Conservation (phyloP, 2,113 vertebrate genomes). For the Acanthisitta chloris region DNA sequence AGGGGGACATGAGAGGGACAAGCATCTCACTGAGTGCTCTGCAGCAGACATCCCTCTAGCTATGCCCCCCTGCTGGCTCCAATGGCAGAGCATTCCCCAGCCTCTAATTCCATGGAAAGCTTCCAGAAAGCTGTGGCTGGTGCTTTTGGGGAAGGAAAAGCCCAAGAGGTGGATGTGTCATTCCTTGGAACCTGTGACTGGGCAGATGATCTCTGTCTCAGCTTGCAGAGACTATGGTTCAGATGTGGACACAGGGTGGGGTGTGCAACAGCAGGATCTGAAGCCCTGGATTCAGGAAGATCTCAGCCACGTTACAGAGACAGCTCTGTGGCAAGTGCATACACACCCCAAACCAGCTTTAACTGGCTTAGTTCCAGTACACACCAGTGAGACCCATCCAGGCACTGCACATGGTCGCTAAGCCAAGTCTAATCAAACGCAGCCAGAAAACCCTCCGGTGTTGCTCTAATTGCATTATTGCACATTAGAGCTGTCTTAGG, state of each 20-base stretch:
- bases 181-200: not conserved
- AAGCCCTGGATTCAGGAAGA: not conserved
- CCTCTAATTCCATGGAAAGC: not conserved
- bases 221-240: not conserved
- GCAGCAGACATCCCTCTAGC: accelerated
- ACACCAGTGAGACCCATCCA: not conserved
- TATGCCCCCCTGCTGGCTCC: not conserved
- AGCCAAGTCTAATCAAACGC: not conserved
- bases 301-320: not conserved
- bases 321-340: not conserved
- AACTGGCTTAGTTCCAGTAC: not conserved
- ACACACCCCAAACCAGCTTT: not conserved
- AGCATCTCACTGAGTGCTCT: not conserved
- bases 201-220: not conserved
- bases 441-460: constrained; percentile 25
- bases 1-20: not conserved
- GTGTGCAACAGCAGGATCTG: not conserved
- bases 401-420: accelerated
- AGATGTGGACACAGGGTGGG: not conserved
- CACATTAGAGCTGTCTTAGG: constrained; percentile 6
- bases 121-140: not conserved
- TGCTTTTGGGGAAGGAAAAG: not conserved
- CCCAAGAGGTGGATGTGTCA: not conserved
- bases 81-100: not conserved
- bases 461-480: constrained; percentile 32